phyloP scores from a whole-genome alignment of 2,797 vertebrate genomes.

The Tinamus major region DNA sequence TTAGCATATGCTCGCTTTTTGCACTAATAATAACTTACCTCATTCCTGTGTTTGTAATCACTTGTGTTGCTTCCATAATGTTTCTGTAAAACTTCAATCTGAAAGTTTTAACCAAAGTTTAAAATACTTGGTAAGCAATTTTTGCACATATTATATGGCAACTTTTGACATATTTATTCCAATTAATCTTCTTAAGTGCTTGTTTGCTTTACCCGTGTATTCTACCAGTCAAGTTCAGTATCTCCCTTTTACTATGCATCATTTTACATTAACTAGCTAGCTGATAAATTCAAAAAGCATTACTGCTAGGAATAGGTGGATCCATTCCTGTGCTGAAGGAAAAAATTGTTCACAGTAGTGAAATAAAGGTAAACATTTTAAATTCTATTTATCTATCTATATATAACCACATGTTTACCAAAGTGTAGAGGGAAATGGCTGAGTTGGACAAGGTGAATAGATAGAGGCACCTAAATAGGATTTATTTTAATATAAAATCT shows the following conservation, averaged over 20 bases:
- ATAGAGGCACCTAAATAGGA: conserved; percentile 65
- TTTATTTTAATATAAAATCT: conserved; percentile 65
- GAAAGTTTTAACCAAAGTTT: conserved; percentile 80
- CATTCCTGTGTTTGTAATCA: conserved; percentile 79
- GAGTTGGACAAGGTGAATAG: conserved; percentile 65
- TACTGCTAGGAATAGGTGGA: conserved; percentile 73
- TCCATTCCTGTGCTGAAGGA: conserved; percentile 61
- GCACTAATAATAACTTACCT: conserved; percentile 84
- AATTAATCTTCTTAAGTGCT: conserved; percentile 70
- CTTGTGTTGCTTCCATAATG: conserved; percentile 78
- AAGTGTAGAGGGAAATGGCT: conserved; percentile 72
- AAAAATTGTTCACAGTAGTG: conserved; percentile 34
- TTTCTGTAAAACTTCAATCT: conserved; percentile 72
- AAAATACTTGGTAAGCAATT: conserved; percentile 79
- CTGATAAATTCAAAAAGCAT: conserved; percentile 69
- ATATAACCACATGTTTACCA: conserved; percentile 71
- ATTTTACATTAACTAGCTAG: conserved; percentile 70
- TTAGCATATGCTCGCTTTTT: conserved; percentile 84
- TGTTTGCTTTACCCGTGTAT: conserved; percentile 73
- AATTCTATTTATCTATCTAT: conserved; percentile 68
- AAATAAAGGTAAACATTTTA: conserved; percentile 69
- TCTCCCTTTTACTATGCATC: conserved; percentile 69
- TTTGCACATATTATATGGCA: conserved; percentile 80
- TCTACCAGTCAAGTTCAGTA: conserved; percentile 54
- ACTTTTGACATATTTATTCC: conserved; percentile 65